These are phyloP conservation scores for Zophobas atratus DNA, from an alignment of 1,140 invertebrate species.

Conservation along the genomic window DNA sequence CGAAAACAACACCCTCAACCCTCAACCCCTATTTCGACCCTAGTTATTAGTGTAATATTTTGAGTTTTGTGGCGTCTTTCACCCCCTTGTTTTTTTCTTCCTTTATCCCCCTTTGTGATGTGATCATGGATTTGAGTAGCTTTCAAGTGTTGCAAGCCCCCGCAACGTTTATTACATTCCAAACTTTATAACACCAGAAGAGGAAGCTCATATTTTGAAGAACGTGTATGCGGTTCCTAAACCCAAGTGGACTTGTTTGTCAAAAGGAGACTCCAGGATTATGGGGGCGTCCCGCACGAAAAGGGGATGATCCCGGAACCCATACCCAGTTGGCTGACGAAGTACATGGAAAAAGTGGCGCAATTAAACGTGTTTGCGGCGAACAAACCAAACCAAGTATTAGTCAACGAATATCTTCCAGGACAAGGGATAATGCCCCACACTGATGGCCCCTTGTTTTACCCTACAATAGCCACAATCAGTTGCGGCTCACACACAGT, in stretches of 20 bases:
- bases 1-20: not conserved
- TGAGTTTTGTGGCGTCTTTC: not conserved
- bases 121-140: conserved; percentile 41
- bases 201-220: conserved; percentile 83
- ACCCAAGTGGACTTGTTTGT: conserved; percentile 96
- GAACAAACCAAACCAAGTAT: conserved; percentile 92
- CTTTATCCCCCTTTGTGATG: conserved; percentile 2
- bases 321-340: conserved; percentile 88
- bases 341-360: conserved; percentile 82
- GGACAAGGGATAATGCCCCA: conserved; percentile 97
- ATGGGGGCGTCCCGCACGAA: conserved; percentile 93
- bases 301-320: conserved; percentile 96
- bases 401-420: conserved; percentile 96
- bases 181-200: conserved; percentile 88
- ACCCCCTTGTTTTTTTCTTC: not conserved
- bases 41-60: not conserved
- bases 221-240: conserved; percentile 87
- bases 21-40: not conserved
- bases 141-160: conserved; percentile 67
- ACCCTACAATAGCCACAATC: conserved; percentile 94
- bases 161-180: conserved; percentile 88
- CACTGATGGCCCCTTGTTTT: conserved; percentile 94
- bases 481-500: conserved; percentile 92
- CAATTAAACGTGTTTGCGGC: conserved; percentile 82
- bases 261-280: conserved; percentile 93